phyloP scores from a whole-genome alignment of 2,113 vertebrate species.

The Microtus montanus region DNA sequence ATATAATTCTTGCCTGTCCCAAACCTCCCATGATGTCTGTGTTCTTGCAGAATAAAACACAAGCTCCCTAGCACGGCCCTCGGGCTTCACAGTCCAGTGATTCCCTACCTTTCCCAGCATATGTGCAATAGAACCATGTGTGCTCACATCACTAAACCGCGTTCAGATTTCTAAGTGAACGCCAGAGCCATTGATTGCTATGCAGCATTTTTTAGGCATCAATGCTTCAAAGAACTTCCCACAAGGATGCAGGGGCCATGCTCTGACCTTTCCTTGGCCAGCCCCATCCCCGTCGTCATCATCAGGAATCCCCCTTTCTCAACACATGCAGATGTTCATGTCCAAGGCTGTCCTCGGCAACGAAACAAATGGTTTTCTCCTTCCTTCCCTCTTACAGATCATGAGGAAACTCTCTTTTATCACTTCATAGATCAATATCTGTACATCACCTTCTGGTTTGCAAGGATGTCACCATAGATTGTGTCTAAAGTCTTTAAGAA shows the following conservation, averaged over 20 bases:
- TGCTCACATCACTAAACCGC: not conserved
- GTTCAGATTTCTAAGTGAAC: not conserved
- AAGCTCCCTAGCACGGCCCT: not conserved
- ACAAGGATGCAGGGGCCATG: not conserved
- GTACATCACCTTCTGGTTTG: not conserved
- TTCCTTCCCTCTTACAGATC: not conserved
- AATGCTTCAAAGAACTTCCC: not conserved
- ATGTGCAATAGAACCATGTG: not conserved
- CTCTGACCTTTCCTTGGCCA: not conserved
- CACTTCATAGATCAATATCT: not conserved
- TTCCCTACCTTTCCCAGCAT: not conserved
- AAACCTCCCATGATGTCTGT: not conserved
- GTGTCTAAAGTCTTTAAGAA: not conserved
- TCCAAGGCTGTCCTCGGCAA: not conserved
- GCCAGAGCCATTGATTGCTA: not conserved
- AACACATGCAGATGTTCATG: not conserved
- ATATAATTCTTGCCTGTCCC: not conserved
- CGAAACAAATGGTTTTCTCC: not conserved
- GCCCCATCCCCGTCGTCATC: rapidly evolving
- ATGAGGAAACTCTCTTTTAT: not conserved
- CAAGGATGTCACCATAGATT: not conserved
- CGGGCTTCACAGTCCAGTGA: not conserved
- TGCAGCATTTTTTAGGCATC: not conserved
- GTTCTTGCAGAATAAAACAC: not conserved
- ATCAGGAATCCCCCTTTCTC: not conserved